phyloP scores from a whole-genome alignment of 1,140 invertebrate genomes.

The Heliconius congener region DNA sequence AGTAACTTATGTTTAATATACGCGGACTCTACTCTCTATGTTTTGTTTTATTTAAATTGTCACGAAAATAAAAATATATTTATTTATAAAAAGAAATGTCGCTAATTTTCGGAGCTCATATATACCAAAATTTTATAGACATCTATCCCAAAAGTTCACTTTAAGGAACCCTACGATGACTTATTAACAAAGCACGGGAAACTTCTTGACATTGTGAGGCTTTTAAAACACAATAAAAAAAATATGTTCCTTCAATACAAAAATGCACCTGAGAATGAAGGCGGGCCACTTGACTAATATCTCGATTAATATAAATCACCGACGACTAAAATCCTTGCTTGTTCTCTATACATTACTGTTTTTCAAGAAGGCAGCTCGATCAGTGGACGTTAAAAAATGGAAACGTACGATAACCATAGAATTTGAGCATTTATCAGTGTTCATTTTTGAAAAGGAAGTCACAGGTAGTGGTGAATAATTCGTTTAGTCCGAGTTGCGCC shows the following conservation, averaged over 20 bases:
- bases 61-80: too few relatives aligned
- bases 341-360: not conserved
- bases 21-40: too few relatives aligned
- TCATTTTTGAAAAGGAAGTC: constrained; percentile 51
- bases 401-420: not conserved
- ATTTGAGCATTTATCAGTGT: constrained; percentile 27
- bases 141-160: not conserved
- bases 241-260: constrained; percentile 77
- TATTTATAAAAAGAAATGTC: too few relatives aligned
- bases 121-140: too few relatives aligned
- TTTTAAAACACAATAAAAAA: constrained; percentile 77
- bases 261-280: constrained; percentile 81
- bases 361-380: not conserved
- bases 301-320: constrained; percentile 71
- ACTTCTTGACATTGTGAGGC: constrained; percentile 69
- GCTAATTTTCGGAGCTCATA: too few relatives aligned
- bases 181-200: constrained; percentile 76
- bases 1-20: too few relatives aligned
- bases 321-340: not conserved
- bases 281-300: constrained; percentile 79
- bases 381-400: constrained; percentile 1
- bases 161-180: constrained; percentile 60
- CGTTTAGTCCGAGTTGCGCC: constrained; percentile 77
- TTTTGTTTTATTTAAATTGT: too few relatives aligned
- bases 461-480: constrained; percentile 78